Conservation (phyloP, 2,888 invertebrate species). For the Morinoia aosen region DNA sequence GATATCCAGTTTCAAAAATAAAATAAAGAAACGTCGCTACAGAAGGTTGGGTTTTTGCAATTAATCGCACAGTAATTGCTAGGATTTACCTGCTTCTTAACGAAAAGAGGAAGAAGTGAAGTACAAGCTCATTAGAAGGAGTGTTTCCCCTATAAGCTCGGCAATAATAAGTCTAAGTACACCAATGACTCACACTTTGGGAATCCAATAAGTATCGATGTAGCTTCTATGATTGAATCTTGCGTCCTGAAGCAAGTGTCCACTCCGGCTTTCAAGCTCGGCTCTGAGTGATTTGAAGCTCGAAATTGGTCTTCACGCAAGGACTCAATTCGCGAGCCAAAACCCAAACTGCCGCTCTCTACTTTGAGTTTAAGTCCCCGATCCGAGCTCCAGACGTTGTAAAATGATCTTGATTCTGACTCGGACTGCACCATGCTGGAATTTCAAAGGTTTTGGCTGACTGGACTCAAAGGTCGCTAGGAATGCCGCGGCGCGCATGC, state of each 20-base stretch:
- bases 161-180: not conserved
- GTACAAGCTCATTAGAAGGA: too few species aligned
- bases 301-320: not conserved
- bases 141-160: too few species aligned
- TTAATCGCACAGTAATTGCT: too few species aligned
- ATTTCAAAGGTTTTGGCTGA: conserved; percentile 33
- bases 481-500: conserved; percentile 44
- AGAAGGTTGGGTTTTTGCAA: too few species aligned
- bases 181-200: not conserved
- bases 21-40: too few species aligned
- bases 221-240: not conserved
- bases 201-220: not conserved
- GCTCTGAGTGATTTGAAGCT: not conserved
- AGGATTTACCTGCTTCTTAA: too few species aligned
- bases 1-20: too few species aligned
- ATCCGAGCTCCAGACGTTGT: not conserved
- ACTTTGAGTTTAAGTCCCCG: not conserved
- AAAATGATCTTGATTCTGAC: conserved; percentile 17
- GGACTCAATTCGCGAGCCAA: not conserved
- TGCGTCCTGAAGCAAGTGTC: not conserved
- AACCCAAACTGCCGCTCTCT: not conserved
- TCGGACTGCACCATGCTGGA: not conserved
- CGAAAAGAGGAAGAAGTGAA: too few species aligned
- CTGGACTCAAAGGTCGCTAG: conserved; percentile 14
- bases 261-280: not conserved